phyloP scores from a whole-genome alignment of 2,797 vertebrate species.

The Menidia menidia region DNA sequence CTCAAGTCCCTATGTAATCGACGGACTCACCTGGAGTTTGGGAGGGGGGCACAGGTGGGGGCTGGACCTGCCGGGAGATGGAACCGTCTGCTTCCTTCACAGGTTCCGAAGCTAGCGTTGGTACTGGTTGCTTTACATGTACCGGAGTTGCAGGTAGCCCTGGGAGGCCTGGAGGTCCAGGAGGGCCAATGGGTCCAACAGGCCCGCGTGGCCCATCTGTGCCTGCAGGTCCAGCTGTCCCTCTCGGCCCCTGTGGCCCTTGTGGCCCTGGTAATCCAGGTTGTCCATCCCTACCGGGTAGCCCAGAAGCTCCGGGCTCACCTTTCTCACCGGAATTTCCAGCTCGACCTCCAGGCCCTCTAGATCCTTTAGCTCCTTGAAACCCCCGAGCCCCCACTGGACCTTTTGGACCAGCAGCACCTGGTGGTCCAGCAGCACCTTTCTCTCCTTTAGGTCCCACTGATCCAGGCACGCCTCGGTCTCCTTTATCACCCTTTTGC shows the following conservation, averaged over 20 bases:
- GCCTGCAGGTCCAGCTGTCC: slow-evolving; percentile 88
- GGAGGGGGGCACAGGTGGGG: slow-evolving; percentile 47
- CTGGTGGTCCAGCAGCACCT: slow-evolving; percentile 85
- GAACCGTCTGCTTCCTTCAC: slow-evolving; percentile 76
- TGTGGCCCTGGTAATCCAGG: slow-evolving; percentile 87
- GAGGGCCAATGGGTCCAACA: slow-evolving; percentile 87
- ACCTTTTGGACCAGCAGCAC: slow-evolving; percentile 89
- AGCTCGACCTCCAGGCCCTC: slow-evolving; percentile 90
- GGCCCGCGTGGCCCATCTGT: slow-evolving; percentile 87
- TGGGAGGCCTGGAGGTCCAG: slow-evolving; percentile 88
- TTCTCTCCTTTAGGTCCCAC: slow-evolving; percentile 90
- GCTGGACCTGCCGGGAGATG: slow-evolving; percentile 80
- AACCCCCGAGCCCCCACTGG: slow-evolving; percentile 86
- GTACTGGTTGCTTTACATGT: slow-evolving; percentile 31
- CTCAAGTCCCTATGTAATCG: not conserved
- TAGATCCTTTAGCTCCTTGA: slow-evolving; percentile 91
- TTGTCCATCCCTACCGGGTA: slow-evolving; percentile 87
- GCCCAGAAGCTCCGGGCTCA: slow-evolving; percentile 87
- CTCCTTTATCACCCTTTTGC: slow-evolving; percentile 94
- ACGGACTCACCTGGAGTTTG: slow-evolving; percentile 68
- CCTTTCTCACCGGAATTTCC: slow-evolving; percentile 91
- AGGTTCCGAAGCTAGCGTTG: slow-evolving; percentile 35
- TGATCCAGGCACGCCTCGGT: slow-evolving; percentile 87
- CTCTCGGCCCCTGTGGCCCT: slow-evolving; percentile 89
- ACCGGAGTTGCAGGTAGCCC: slow-evolving; percentile 77